Conservation (phyloP, 2,888 invertebrate species). For the Pseudoips prasinana region DNA sequence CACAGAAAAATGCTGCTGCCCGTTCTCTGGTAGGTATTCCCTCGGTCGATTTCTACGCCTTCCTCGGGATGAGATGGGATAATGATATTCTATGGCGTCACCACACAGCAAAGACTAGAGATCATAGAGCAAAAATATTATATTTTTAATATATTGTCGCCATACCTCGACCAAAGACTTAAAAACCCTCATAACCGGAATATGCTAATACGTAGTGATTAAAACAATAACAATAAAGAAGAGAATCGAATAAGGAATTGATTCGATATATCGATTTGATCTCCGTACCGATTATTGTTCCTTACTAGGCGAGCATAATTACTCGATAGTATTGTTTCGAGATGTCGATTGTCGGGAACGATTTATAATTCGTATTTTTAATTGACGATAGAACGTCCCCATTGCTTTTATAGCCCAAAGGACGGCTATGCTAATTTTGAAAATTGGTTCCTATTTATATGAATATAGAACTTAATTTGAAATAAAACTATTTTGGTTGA, state of each 20-base stretch:
- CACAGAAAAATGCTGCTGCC: too few relatives aligned
- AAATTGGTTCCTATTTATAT: too few relatives aligned
- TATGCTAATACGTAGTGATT: slow-evolving; percentile 68
- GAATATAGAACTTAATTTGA: too few relatives aligned
- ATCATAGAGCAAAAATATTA: too few relatives aligned
- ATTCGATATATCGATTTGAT: slow-evolving; percentile 59
- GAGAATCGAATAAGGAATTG: slow-evolving; percentile 70
- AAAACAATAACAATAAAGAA: slow-evolving; percentile 68
- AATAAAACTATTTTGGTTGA: slow-evolving; percentile 12
- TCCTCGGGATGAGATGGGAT: too few relatives aligned
- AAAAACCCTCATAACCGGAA: slow-evolving; percentile 42
- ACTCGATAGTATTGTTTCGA: slow-evolving; percentile 66
- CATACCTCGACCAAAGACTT: slow-evolving; percentile 17
- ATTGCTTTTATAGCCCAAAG: too few relatives aligned
- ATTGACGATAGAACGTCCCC: slow-evolving; percentile 17
- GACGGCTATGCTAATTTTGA: too few relatives aligned
- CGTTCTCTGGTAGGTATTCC: too few relatives aligned
- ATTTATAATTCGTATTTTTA: slow-evolving; percentile 34
- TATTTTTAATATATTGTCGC: slow-evolving; percentile 2
- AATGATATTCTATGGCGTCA: too few relatives aligned
- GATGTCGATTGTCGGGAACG: slow-evolving; percentile 47
- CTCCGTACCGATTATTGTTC: slow-evolving; percentile 63
- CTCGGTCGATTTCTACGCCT: too few relatives aligned
- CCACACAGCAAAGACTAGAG: too few relatives aligned
- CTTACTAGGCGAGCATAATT: slow-evolving; percentile 73